Base-by-base conservation (phyloP, 2,888 invertebrate species). In the Tuberolachnus salignus region DNA sequence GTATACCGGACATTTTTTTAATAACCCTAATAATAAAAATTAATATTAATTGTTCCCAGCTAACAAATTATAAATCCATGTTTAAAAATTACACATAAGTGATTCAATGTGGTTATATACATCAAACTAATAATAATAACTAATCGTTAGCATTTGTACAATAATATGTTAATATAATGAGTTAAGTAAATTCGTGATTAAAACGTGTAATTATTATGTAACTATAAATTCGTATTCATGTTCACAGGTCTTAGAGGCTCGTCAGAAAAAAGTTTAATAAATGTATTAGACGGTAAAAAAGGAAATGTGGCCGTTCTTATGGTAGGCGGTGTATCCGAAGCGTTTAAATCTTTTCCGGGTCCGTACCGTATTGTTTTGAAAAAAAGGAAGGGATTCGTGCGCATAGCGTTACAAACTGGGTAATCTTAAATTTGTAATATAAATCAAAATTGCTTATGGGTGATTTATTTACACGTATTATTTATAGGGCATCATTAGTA, bases 251-350 rank as follows among this genome's bases (percentile, higher is more conserved):
- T 75, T 34, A 55, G 67, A 66, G 75, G 67, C 16, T 66, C 92
- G 0, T 90, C 91, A 0, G 88, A 88, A 72, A 88, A 90, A 80
- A 91, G 93, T 83, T 86, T 95, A 64, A 86, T 90, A 63, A 87
- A 90, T 84, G 84, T 91, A 26, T 84, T 94, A 34, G 88, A 88
- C 82, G 70, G 83, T 13, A 85, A 84, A 49, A 86, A 86, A 3
- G 91, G 91, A 1, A 88, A 88, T 86, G 92, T 89, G 0, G 89
- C 90, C 0, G 89, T 91, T 3, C 87, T 98, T 59, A 89, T 95
- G 73, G 91, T 95, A 0, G 97, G 97, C 0, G 97, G 98, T 0
- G 95, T 95, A 0, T 90, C 92, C 10, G 97, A 98, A 85, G 92
- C 95, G 0, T 87, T 96, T 80, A 92, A 94, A 82, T 91, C 93